Evolutionary conservation across 2,113 vertebrate genomes (phyloP).

Genomic region (Tupaia chinensis): DNA sequence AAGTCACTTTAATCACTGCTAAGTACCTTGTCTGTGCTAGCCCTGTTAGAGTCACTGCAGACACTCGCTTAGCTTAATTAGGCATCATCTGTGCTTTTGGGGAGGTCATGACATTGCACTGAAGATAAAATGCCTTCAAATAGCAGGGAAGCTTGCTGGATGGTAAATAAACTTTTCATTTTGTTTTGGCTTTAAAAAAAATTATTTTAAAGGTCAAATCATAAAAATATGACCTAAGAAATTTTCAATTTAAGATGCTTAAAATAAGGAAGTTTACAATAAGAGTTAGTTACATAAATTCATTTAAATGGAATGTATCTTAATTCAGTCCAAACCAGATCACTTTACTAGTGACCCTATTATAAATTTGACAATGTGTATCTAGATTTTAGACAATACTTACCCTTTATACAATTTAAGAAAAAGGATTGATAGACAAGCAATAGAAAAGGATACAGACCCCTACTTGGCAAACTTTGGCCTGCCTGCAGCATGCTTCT

Average conservation of each 20-base stretch:
- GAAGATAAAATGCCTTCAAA: not conserved
- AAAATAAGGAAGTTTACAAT: not conserved
- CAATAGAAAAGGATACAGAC: not conserved
- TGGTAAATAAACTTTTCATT: not conserved
- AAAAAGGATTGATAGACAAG: not conserved
- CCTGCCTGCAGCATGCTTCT: not conserved
- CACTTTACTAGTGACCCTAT: not conserved
- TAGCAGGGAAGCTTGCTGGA: not conserved
- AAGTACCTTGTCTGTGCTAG: not conserved
- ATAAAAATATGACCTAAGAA: not conserved
- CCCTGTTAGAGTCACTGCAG: not conserved
- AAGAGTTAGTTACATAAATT: not conserved
- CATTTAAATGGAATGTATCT: not conserved
- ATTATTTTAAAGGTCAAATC: not conserved
- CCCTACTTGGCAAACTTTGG: not conserved
- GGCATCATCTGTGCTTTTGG: not conserved
- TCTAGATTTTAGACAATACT: not conserved
- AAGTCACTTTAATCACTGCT: not conserved
- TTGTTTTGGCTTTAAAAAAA: not conserved
- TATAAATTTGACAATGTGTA: not conserved
- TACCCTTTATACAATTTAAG: not conserved
- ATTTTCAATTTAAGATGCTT: not conserved
- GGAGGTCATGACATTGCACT: not conserved
- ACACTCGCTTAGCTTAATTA: not conserved
- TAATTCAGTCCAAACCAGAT: not conserved